A percentile compares a stretch with the other conserved stretches of the same genome.
phyloP scores from a whole-genome alignment of 1,140 invertebrate species.

The Lordiphosa stackelbergi region DNA sequence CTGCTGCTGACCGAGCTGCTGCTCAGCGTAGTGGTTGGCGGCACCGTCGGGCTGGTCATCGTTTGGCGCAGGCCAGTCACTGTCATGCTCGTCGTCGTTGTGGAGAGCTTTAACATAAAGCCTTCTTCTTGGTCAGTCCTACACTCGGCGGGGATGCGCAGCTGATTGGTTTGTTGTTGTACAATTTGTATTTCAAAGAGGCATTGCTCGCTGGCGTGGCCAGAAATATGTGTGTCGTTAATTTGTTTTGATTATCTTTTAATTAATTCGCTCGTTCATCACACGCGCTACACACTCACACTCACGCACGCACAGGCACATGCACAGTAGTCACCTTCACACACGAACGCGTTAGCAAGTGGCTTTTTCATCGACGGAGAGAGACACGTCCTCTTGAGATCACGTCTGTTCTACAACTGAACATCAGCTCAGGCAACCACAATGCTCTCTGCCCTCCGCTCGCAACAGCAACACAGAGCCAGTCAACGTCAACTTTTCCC shows the following conservation, averaged over 20 bases:
- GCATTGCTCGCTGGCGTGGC: slow-evolving; percentile 35
- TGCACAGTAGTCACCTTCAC: slow-evolving; percentile 11
- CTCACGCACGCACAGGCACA: slow-evolving; percentile 26
- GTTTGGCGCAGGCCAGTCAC: slow-evolving; percentile 76
- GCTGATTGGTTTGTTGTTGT: slow-evolving; percentile 13
- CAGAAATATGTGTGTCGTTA: slow-evolving; percentile 42
- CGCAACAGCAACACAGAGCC: not conserved
- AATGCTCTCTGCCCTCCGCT: slow-evolving; percentile 4
- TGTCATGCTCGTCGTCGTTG: slow-evolving; percentile 65
- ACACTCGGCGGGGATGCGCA: slow-evolving; percentile 6
- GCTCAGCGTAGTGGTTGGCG: slow-evolving; percentile 56
- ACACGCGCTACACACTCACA: slow-evolving; percentile 35
- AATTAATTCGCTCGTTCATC: slow-evolving; percentile 70
- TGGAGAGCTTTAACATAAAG: slow-evolving; percentile 70
- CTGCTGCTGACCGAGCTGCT: slow-evolving; percentile 40
- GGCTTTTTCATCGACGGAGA: slow-evolving; percentile 27
- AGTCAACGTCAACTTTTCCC: slow-evolving; percentile 5
- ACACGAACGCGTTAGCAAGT: slow-evolving; percentile 27
- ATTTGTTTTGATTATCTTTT: slow-evolving; percentile 70
- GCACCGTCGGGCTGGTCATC: slow-evolving; percentile 78
- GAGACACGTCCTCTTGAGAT: slow-evolving; percentile 76
- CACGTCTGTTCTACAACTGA: slow-evolving; percentile 77
- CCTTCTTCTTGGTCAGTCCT: slow-evolving; percentile 20
- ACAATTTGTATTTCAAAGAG: slow-evolving; percentile 18
- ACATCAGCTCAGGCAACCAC: slow-evolving; percentile 26